Evolutionary conservation across 2,797 vertebrate genomes (phyloP).

Genomic region (Hipposideros larvatus): DNA sequence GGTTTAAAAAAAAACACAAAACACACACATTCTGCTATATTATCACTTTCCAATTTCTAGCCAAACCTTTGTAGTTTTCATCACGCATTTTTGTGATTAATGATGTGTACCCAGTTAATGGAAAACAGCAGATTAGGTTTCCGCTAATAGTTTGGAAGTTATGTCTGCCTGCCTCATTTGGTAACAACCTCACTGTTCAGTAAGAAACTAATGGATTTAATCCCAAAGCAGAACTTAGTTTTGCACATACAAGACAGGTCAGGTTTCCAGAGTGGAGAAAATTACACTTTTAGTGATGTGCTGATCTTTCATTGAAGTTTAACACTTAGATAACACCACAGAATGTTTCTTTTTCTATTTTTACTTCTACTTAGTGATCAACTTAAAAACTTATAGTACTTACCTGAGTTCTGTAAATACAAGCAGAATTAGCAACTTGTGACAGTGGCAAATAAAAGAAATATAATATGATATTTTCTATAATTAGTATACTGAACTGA

Average conservation of each 20-base stretch:
- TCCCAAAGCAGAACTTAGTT: conserved; percentile 73
- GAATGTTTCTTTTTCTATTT: not conserved
- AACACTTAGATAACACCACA: not conserved
- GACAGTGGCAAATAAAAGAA: conserved; percentile 31
- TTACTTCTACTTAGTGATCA: conserved; percentile 13
- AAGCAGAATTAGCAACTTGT: not conserved
- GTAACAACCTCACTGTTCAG: conserved; percentile 77
- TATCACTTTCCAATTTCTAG: conserved; percentile 61
- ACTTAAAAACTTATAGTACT: not conserved
- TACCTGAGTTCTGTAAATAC: not conserved
- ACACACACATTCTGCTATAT: conserved; percentile 13
- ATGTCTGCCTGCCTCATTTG: conserved; percentile 80
- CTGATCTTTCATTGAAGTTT: conserved; percentile 36
- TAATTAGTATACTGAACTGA: not conserved
- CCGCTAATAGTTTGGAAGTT: conserved; percentile 81
- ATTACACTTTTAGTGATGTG: conserved; percentile 42
- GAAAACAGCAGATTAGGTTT: conserved; percentile 82
- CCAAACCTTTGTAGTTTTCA: conserved; percentile 76
- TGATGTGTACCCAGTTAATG: conserved; percentile 80
- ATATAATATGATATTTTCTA: not conserved
- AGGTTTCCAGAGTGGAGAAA: conserved; percentile 63
- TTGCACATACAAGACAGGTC: conserved; percentile 62
- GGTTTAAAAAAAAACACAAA: not conserved
- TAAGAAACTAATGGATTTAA: conserved; percentile 79
- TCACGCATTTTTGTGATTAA: conserved; percentile 82